These are phyloP conservation scores for Mus pahari DNA, from an alignment of 2,113 vertebrate species.

Conservation along the genomic window DNA sequence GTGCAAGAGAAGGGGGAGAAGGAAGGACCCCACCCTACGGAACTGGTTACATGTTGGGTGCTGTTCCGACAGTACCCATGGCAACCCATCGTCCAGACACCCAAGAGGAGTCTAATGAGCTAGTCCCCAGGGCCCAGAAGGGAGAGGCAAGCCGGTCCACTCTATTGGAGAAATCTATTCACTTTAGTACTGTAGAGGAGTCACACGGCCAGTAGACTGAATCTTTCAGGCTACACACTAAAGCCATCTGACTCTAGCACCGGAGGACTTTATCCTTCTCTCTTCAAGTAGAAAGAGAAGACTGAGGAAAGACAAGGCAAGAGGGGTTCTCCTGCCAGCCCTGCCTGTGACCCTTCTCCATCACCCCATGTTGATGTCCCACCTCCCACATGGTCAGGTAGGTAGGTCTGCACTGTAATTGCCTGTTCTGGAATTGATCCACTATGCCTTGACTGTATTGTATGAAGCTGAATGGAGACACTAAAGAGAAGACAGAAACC, in stretches of 20 bases:
- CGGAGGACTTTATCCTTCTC: background rate
- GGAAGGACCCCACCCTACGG: background rate
- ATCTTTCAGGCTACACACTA: background rate
- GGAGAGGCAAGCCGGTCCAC: background rate
- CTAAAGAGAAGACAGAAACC: conserved; percentile 23
- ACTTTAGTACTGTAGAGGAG: background rate
- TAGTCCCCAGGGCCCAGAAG: background rate
- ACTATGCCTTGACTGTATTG: background rate
- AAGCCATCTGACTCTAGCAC: background rate
- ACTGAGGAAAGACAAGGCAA: background rate
- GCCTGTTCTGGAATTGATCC: background rate
- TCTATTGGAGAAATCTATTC: background rate
- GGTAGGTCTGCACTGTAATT: background rate
- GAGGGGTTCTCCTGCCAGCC: background rate
- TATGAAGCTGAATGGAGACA: background rate
- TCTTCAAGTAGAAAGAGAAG: conserved; percentile 17
- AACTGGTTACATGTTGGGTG: background rate
- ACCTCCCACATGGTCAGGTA: background rate
- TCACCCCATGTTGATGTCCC: background rate
- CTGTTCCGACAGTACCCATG: background rate
- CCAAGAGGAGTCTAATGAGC: background rate
- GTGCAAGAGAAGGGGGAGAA: background rate
- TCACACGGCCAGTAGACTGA: background rate
- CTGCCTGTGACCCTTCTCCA: background rate
- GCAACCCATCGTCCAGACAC: background rate